A percentile compares a stretch with the other conserved stretches of the same genome.
Evolutionary conservation across 2,113 vertebrate species (phyloP).

Genomic region (Bettongia penicillata): DNA sequence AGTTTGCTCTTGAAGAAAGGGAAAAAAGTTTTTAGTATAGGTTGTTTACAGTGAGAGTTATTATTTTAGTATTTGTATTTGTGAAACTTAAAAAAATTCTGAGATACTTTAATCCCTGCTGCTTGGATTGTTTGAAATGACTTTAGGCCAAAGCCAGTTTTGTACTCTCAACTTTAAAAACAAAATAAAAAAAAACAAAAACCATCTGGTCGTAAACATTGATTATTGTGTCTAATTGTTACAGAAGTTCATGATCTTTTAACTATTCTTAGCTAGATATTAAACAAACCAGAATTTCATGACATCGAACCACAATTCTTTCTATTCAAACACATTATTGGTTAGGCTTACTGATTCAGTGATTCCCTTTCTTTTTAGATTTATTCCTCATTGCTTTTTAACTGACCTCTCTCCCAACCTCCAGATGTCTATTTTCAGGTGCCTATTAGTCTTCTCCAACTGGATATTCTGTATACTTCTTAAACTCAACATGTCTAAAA

Average conservation of each 20-base stretch:
- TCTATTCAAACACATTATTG: too few relatives aligned
- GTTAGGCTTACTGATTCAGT: too few relatives aligned
- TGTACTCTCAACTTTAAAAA: not conserved
- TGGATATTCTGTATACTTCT: not conserved
- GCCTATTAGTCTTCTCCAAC: not conserved
- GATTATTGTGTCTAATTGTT: not conserved
- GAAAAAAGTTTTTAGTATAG: conserved; percentile 12
- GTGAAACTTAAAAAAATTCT: not conserved
- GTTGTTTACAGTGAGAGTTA: conserved; percentile 27
- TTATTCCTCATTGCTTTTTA: not conserved
- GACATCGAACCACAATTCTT: not conserved
- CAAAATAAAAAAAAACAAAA: too few relatives aligned
- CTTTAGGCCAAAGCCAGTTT: conserved; percentile 12
- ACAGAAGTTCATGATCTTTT: not conserved
- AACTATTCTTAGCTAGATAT: not conserved
- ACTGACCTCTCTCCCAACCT: not conserved
- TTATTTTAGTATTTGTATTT: not conserved
- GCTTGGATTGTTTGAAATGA: conserved; percentile 5
- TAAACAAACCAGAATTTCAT: not conserved
- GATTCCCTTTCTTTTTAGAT: not conserved
- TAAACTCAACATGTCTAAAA: accelerated
- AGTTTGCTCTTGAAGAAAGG: not conserved
- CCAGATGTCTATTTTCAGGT: not conserved
- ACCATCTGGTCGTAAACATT: not conserved
- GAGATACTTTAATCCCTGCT: conserved; percentile 9